phyloP scores from a whole-genome alignment of 1,140 invertebrate species.

The Sitodiplosis mosellana region DNA sequence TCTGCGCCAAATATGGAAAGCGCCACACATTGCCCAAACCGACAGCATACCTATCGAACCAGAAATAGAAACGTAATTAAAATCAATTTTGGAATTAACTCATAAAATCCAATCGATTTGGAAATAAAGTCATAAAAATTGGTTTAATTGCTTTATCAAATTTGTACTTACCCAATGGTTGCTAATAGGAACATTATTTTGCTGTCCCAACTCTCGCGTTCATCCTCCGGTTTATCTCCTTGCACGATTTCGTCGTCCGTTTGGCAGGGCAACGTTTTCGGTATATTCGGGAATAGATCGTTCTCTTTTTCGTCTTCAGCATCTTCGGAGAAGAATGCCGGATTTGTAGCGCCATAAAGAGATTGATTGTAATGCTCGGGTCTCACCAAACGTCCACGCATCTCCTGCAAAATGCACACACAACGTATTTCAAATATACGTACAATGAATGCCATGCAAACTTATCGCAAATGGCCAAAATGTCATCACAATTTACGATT shows the following conservation, averaged over 20 bases:
- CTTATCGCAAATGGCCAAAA: not conserved
- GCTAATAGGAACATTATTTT: conserved; percentile 81
- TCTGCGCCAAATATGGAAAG: conserved; percentile 79
- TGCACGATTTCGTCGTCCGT: conserved; percentile 45
- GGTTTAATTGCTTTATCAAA: not conserved
- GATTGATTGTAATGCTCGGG: conserved; percentile 43
- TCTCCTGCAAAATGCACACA: conserved; percentile 25
- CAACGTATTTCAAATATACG: not conserved
- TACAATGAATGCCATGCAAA: not conserved
- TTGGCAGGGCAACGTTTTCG: conserved; percentile 29
- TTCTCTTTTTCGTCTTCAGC: conserved; percentile 22
- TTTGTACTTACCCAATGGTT: conserved; percentile 53
- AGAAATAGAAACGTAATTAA: not conserved
- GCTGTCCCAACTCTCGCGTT: conserved; percentile 83
- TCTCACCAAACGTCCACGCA: conserved; percentile 56
- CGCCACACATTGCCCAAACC: conserved; percentile 90
- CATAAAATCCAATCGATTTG: too few relatives aligned
- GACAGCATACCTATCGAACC: conserved; percentile 49
- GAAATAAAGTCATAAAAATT: not conserved
- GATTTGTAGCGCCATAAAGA: conserved; percentile 70
- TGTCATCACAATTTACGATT: too few relatives aligned
- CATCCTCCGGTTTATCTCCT: conserved; percentile 50
- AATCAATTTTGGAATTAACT: not conserved
- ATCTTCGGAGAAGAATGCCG: conserved; percentile 55
- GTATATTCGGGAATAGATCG: conserved; percentile 15